These are phyloP conservation scores for Cyclina sinensis DNA, from an alignment of 1,140 invertebrate species.

Conservation along the genomic window DNA sequence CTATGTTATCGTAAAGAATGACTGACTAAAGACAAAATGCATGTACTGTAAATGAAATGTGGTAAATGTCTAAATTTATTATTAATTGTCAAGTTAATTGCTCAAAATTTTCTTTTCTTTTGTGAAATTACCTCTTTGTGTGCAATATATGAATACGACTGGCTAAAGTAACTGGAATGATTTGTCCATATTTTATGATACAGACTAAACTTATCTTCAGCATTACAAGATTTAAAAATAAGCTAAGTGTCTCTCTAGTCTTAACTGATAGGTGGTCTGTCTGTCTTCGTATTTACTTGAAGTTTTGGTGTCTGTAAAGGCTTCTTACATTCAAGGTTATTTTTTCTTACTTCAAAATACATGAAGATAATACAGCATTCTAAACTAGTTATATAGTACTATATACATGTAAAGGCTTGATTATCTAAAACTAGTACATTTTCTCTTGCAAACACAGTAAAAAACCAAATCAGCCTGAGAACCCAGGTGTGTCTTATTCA, in stretches of 20 bases:
- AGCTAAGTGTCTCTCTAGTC: neutral
- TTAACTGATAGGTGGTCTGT: too few relatives aligned
- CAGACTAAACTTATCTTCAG: neutral
- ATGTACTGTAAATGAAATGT: neutral
- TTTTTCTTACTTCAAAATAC: too few relatives aligned
- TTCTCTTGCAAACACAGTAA: too few relatives aligned
- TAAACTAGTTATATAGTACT: too few relatives aligned
- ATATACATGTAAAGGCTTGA: too few relatives aligned
- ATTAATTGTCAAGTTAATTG: conserved; percentile 2
- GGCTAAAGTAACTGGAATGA: neutral
- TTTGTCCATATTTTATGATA: neutral
- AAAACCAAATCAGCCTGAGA: too few relatives aligned
- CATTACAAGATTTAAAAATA: neutral
- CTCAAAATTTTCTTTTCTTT: neutral
- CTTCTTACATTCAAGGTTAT: too few relatives aligned
- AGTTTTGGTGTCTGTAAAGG: too few relatives aligned
- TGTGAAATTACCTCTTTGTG: neutral
- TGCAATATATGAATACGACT: neutral
- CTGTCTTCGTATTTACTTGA: too few relatives aligned
- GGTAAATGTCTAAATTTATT: neutral
- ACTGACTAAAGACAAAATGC: conserved; percentile 12
- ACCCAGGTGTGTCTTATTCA: too few relatives aligned
- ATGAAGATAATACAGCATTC: too few relatives aligned
- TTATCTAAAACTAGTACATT: too few relatives aligned
- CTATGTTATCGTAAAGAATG: neutral